Percentiles rank a stretch among this genome's conserved stretches.
Evolutionary conservation across 92 coral and sea anemone species (phyloP).

Genomic region (Zoanthus solanderi): DNA sequence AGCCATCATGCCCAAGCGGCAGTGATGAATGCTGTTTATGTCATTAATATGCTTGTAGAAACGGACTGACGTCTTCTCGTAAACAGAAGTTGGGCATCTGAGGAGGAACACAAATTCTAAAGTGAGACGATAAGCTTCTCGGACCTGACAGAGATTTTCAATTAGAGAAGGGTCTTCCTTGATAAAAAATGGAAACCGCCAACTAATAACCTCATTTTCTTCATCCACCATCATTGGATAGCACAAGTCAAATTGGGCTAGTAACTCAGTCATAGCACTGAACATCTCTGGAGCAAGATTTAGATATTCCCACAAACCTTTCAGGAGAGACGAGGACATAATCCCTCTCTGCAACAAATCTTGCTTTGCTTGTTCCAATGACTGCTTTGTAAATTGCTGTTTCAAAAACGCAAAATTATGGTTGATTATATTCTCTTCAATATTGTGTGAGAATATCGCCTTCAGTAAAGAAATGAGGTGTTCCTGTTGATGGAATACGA

Average conservation of each 20-base stretch:
- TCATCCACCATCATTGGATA: conserved; percentile 41
- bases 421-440: conserved; percentile 12
- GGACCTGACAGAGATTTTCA: background rate
- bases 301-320: conserved; percentile 56
- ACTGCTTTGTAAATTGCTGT: conserved; percentile 14
- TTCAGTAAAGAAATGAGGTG: conserved; percentile 67
- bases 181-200: conserved; percentile 79
- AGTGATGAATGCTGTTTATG: conserved; percentile 60
- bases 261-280: conserved; percentile 67
- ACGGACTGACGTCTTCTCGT: conserved; percentile 63
- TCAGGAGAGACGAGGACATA: conserved; percentile 57
- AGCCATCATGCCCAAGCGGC: conserved; percentile 69
- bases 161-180: conserved; percentile 34
- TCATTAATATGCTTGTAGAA: conserved; percentile 64
- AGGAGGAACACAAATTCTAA: conserved; percentile 69
- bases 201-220: conserved; percentile 32
- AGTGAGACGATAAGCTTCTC: conserved; percentile 33
- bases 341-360: conserved; percentile 68
- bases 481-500: conserved; percentile 74
- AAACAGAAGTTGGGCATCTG: conserved; percentile 63
- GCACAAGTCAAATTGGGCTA: conserved; percentile 72
- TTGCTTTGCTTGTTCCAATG: conserved; percentile 43
- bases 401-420: conserved; percentile 5
- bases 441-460: conserved; percentile 59
- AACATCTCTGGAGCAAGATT: conserved; percentile 58